Percentiles rank a stretch among this genome's conserved stretches.
phyloP scores from a whole-genome alignment of 2,888 invertebrate species.

The Gonocerus acuteangulatus region DNA sequence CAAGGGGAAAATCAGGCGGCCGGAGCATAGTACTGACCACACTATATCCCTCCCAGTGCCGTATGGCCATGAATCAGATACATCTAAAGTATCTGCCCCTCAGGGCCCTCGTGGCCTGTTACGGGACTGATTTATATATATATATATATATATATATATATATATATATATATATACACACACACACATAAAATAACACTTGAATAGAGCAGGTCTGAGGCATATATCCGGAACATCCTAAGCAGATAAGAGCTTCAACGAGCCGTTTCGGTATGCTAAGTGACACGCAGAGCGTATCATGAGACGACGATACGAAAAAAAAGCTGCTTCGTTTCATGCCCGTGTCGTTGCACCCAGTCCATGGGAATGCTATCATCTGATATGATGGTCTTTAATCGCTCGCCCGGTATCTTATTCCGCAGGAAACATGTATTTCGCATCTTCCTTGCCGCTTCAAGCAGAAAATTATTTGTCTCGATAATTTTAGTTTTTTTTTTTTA shows the following conservation, averaged over 20 bases:
- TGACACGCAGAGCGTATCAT: conserved; percentile 7
- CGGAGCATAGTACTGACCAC: no score
- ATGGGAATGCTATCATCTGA: not conserved
- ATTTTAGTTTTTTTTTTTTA: not conserved
- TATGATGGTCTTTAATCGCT: not conserved
- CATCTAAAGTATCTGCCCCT: no score
- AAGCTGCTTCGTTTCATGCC: not conserved
- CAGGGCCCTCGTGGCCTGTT: no score
- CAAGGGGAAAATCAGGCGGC: no score
- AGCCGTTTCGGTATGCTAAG: conserved; percentile 16
- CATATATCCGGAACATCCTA: not conserved
- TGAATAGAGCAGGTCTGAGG: no score
- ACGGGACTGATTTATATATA: no score
- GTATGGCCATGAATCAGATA: no score
- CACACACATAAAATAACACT: no score
- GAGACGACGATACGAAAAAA: not conserved
- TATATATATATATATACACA: no score
- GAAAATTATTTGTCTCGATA: not conserved
- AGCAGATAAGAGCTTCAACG: conserved; percentile 9
- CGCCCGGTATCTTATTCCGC: not conserved
- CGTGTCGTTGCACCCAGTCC: not conserved
- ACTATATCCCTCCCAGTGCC: no score
- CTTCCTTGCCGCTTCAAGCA: not conserved
- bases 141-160: no score
- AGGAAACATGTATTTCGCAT: not conserved